A percentile compares a stretch with the other conserved stretches of the same genome.
phyloP scores from a whole-genome alignment of 2,888 invertebrate genomes.

The Actias luna region DNA sequence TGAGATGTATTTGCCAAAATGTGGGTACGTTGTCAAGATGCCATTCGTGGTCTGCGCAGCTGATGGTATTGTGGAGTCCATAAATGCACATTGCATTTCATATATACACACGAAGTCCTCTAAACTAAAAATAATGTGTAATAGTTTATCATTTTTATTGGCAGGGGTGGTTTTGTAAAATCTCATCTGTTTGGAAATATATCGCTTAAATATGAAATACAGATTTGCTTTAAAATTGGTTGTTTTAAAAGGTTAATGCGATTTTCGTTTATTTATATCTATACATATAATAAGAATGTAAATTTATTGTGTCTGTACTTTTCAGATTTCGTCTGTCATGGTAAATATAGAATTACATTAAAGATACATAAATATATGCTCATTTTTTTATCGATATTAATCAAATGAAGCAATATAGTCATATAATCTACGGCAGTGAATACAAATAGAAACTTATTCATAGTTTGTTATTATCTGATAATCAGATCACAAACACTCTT shows the following conservation, averaged over 20 bases:
- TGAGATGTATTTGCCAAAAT: slow-evolving; percentile 78
- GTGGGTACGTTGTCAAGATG: slow-evolving; percentile 76
- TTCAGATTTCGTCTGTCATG: no score
- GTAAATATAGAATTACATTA: no score
- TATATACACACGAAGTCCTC: slow-evolving; percentile 33
- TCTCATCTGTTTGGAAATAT: slow-evolving; percentile 29
- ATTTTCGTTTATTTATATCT: no score
- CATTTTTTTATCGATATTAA: no score
- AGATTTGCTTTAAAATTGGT: neutral
- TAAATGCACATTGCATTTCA: slow-evolving; percentile 55
- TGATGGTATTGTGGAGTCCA: slow-evolving; percentile 58
- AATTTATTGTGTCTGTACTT: no score
- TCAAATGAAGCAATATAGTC: no score
- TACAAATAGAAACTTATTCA: slow-evolving; percentile 1
- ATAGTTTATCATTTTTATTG: slow-evolving; percentile 52
- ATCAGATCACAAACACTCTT: slow-evolving; percentile 34
- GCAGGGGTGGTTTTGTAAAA: slow-evolving; percentile 39
- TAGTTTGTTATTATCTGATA: slow-evolving; percentile 23
- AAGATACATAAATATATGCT: no score
- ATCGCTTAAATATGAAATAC: neutral
- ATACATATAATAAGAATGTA: no score
- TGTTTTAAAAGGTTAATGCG: neutral
- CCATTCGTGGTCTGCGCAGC: slow-evolving; percentile 61
- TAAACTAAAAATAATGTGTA: slow-evolving; percentile 38
- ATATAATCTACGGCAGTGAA: no score